Evolutionary conservation across 2,113 vertebrate species (phyloP), one percentile per base, ranked within the genome.

Genomic region (Copsychus sechellarum): DNA sequence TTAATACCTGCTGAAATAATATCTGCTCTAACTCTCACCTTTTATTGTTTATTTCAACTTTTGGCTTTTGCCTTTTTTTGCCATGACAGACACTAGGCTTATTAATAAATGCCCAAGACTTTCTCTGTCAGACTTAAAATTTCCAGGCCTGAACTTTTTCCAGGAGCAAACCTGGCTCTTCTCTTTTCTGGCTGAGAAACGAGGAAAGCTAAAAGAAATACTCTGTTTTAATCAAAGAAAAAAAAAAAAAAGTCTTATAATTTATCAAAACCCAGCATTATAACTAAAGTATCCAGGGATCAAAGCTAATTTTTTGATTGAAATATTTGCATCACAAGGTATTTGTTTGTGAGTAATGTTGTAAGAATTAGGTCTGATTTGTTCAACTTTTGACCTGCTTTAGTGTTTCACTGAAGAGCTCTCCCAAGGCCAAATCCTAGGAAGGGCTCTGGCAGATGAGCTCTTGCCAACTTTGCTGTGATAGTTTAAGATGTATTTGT

Each of bases 101-200:
- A 65, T 79, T 93, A 48, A 87, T 73, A 88, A 91, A 72, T 82
- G 65, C 29, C 42, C 42, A 5, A 64, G 70, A 47, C 64, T 83
- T 94, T 58, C 51, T 83, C 54, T 33, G 36, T 86, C 51, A 88
- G 54, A 54, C 11, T 83, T 86, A 50, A 43, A 31, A 73, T 88
- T 95, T 91, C 69, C 84, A 87, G 48, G 40, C n/a, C 79, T 92
- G 84, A n/a, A 36, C 33, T 53, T 90, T 87, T 13, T 72, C 77
- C 73, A 84, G 51, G 22, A 93, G 17, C n/a, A 84, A 85, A 57
- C 17, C 64, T 34, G n/a, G 15, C 10, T 57, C 10, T 90, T 82
- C 31, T 61, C 29, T 72, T 92, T 73, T 82, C 66, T 66, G 36
- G 23, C 18, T 77, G 21, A 70, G 45, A 67, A 81, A 82, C 0